These are phyloP conservation scores for Drosophila anceps DNA, from an alignment of 2,888 invertebrate species.

Conservation along the genomic window DNA sequence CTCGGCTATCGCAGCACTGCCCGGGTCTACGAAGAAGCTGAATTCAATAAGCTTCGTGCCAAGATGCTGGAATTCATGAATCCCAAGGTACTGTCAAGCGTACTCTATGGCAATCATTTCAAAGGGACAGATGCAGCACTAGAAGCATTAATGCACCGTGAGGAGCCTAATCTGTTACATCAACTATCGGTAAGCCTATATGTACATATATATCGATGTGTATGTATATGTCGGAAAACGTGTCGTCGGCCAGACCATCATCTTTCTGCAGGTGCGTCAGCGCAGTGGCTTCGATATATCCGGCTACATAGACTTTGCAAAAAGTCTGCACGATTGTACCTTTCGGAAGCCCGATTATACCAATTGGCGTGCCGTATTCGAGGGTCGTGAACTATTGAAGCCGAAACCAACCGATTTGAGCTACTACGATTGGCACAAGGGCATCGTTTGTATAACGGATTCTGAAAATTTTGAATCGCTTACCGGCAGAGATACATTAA, in stretches of 20 bases:
- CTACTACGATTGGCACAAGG: slow-evolving; percentile 51
- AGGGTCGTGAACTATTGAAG: slow-evolving; percentile 26
- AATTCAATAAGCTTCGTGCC: slow-evolving; percentile 14
- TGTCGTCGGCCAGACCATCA: slow-evolving; percentile 38
- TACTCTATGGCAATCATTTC: slow-evolving; percentile 8
- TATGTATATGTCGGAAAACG: background rate
- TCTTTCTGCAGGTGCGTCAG: slow-evolving; percentile 43
- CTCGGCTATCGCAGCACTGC: slow-evolving; percentile 34
- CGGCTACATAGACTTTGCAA: slow-evolving; percentile 50
- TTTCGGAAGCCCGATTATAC: slow-evolving; percentile 2
- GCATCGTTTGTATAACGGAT: slow-evolving; percentile 15
- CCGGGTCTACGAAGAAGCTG: slow-evolving; percentile 22
- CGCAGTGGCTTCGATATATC: slow-evolving; percentile 50
- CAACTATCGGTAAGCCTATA: slow-evolving; percentile 26
- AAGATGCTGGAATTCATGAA: background rate
- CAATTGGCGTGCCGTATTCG: slow-evolving; percentile 44
- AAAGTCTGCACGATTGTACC: slow-evolving; percentile 32
- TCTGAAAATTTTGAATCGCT: slow-evolving; percentile 28
- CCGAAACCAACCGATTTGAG: slow-evolving; percentile 44
- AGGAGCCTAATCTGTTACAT: slow-evolving; percentile 16
- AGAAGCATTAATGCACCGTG: slow-evolving; percentile 20
- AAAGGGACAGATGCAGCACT: slow-evolving; percentile 28
- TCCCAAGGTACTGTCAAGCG: slow-evolving; percentile 5
- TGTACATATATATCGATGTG: background rate
- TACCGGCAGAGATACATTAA: background rate